Conservation (phyloP, 2,113 vertebrate genomes). For the Mola mola region DNA sequence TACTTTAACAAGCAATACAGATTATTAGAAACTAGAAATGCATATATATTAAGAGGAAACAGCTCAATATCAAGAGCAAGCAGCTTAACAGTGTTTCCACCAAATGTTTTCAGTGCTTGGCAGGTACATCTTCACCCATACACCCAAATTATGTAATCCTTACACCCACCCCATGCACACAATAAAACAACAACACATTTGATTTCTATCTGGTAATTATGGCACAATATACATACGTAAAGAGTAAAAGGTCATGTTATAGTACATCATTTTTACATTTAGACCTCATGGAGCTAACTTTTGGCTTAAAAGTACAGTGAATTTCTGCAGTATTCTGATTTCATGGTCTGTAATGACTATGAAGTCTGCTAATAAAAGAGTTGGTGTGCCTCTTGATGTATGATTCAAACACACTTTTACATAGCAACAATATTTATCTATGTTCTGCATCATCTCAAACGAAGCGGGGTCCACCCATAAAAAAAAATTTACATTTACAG, state of each 20-base stretch:
- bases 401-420: background rate
- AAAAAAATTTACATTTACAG: constrained; percentile 7
- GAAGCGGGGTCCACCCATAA: background rate
- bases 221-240: constrained; percentile 1
- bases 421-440: background rate
- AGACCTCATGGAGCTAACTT: background rate
- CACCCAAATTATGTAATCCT: background rate
- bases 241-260: background rate
- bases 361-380: background rate
- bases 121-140: constrained; percentile 6
- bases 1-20: background rate
- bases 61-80: background rate
- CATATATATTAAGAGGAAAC: background rate
- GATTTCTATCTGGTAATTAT: background rate
- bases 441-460: background rate
- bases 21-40: constrained; percentile 3
- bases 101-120: constrained; percentile 37
- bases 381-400: background rate
- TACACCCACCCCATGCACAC: constrained; percentile 5
- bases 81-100: background rate
- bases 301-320: background rate
- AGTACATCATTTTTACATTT: constrained; percentile 1
- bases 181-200: constrained; percentile 2
- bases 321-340: background rate
- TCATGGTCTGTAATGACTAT: background rate